Evolutionary conservation across 2,113 vertebrate genomes (phyloP).

Genomic region (Cheilinus undulatus): DNA sequence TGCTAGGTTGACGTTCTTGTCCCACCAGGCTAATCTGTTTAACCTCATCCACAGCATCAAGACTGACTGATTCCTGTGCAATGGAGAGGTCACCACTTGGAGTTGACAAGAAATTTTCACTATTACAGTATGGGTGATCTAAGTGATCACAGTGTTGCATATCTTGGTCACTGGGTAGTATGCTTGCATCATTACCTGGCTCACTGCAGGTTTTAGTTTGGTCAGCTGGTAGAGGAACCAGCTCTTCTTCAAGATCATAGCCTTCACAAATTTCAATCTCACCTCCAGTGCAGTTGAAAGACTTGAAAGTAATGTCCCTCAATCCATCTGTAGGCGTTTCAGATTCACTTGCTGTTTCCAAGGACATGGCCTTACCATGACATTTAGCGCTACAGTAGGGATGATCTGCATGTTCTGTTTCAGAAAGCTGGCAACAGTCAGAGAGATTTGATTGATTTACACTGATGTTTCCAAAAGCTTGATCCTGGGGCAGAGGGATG

Average conservation of each 20-base stretch:
- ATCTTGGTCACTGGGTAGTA: constrained; percentile 22
- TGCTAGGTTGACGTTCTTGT: neutral
- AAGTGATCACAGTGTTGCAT: constrained; percentile 20
- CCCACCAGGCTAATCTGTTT: neutral
- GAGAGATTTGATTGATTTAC: constrained; percentile 20
- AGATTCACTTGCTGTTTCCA: neutral
- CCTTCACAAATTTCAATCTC: constrained; percentile 54
- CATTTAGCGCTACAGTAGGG: constrained; percentile 33
- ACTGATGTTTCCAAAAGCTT: constrained; percentile 21
- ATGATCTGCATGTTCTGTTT: constrained; percentile 49
- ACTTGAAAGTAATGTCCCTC: constrained; percentile 64
- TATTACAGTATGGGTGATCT: constrained; percentile 63
- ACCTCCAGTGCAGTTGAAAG: constrained; percentile 61
- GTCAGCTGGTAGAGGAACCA: constrained; percentile 22
- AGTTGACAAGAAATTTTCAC: neutral
- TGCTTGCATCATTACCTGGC: constrained; percentile 24
- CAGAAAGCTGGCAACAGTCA: neutral
- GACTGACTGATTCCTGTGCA: neutral
- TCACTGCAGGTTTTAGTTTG: neutral
- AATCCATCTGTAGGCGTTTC: constrained; percentile 7
- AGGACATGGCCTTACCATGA: neutral
- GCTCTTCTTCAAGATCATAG: constrained; percentile 23
- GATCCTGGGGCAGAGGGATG: constrained; percentile 43
- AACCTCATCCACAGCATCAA: constrained; percentile 3
- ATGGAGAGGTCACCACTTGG: neutral